A percentile compares a stretch with the other conserved stretches of the same genome.
Evolutionary conservation across 2,888 invertebrate genomes (phyloP).

Genomic region (Nemotelus nigrinus): DNA sequence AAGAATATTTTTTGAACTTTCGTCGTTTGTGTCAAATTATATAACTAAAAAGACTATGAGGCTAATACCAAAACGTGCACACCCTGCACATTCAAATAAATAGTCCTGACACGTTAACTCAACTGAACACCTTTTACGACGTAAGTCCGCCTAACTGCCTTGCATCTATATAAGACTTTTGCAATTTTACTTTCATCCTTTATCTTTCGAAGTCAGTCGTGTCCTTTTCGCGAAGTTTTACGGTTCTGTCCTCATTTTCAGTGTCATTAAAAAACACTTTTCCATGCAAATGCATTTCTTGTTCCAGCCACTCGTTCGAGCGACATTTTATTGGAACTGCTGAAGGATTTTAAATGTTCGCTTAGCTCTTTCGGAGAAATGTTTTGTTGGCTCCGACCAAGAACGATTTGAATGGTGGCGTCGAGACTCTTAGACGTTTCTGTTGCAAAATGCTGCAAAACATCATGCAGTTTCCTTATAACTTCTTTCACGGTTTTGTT

Average conservation of each 20-base stretch:
- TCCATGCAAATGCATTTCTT: conserved; percentile 50
- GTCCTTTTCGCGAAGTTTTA: conserved; percentile 31
- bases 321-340: conserved; percentile 31
- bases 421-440: neutral
- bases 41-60: no score
- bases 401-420: neutral
- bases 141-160: neutral
- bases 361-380: conserved; percentile 13
- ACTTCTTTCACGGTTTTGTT: neutral
- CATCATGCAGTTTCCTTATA: conserved; percentile 6
- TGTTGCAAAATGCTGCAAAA: conserved; percentile 5
- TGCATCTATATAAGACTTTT: neutral
- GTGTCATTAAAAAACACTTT: conserved; percentile 51
- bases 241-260: conserved; percentile 44
- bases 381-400: neutral
- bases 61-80: no score
- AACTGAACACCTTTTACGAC: no score
- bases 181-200: conserved; percentile 41
- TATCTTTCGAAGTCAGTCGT: conserved; percentile 47
- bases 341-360: conserved; percentile 26
- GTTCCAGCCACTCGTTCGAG: conserved; percentile 9
- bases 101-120: no score
- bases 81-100: no score
- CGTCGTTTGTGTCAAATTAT: no score
- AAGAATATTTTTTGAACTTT: no score